Evolutionary conservation across 2,113 vertebrate genomes (phyloP), one percentile per base, ranked within the genome.

Genomic region (Oenanthe melanoleuca): DNA sequence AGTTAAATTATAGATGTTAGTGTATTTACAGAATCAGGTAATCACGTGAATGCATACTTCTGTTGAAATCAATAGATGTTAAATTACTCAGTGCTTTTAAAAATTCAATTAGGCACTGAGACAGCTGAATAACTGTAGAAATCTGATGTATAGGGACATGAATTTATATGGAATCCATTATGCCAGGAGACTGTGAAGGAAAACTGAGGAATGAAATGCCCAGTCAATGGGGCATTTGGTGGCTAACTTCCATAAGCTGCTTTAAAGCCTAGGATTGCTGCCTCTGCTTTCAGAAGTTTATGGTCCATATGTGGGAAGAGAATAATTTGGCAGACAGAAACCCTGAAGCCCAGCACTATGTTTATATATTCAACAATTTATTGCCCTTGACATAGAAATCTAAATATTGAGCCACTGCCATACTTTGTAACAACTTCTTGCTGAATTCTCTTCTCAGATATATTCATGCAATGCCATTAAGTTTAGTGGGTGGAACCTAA

Each of bases 41-140:
- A 86, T 90, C 60, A 56, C 3, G 2, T 66, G 88, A 80, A 66
- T 95, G 86, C 64, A 52, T 74, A n/a, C 81, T 52, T 82, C 55
- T 64, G 44, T 11, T 82, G 74, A 85, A 94, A 95, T 96, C 89
- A 91, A 94, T 89, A 82, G 64, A 69, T 72, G 70, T 70, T 89
- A 69, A 88, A 73, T 91, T 77, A 85, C 66, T 92, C 33, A 9
- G 45, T 79, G 47, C 80, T 52, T 95, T 77, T 80, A 84, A 85
- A 87, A 91, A 93, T 89, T 73, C 55, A 37, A 37, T 92, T 92
- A 95, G 37, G 63, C 63, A 55, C 26, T 14, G 52, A 83, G 94
- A 66, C 47, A 88, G 70, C 34, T 85, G 81, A 82, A 73, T 89
- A 89, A 61, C 55, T 91, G 78, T 11, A 78, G 57, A 86, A 89